phyloP scores from a whole-genome alignment of 2,797 vertebrate genomes.

The Poecilia picta region DNA sequence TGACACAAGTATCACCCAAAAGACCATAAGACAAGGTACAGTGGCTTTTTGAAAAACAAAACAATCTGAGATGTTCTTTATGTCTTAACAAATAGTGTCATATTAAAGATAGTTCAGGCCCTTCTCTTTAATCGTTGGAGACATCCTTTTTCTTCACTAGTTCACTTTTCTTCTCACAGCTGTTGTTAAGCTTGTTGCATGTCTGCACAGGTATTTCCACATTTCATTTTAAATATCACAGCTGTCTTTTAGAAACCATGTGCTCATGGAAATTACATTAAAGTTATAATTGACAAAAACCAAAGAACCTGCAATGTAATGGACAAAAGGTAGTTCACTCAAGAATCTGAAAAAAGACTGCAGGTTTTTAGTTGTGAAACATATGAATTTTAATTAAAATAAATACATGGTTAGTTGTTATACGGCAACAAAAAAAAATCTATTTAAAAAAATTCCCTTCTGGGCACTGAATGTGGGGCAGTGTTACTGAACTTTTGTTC shows the following conservation, averaged over 20 bases:
- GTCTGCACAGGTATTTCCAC: not conserved
- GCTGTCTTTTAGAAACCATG: not conserved
- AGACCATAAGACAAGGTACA: not conserved
- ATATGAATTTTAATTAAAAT: not conserved
- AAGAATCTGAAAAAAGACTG: not conserved
- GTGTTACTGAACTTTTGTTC: constrained; percentile 4
- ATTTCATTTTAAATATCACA: not conserved
- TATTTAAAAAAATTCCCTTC: not conserved
- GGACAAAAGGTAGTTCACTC: not conserved
- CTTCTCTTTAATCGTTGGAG: not conserved
- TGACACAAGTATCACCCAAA: not conserved
- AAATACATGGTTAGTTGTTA: not conserved
- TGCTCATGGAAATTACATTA: not conserved
- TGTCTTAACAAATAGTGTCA: not conserved
- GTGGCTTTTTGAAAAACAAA: not conserved
- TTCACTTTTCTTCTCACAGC: not conserved
- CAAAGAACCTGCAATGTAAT: not conserved
- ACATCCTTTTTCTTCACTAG: not conserved
- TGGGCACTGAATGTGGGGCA: not conserved
- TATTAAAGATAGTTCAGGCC: not conserved
- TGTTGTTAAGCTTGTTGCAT: not conserved
- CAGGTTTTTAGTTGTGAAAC: not conserved
- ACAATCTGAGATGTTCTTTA: not conserved
- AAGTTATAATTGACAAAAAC: not conserved
- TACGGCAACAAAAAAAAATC: not conserved